Base-by-base conservation (phyloP, 2,797 vertebrate genomes). In the Allobates femoralis region DNA sequence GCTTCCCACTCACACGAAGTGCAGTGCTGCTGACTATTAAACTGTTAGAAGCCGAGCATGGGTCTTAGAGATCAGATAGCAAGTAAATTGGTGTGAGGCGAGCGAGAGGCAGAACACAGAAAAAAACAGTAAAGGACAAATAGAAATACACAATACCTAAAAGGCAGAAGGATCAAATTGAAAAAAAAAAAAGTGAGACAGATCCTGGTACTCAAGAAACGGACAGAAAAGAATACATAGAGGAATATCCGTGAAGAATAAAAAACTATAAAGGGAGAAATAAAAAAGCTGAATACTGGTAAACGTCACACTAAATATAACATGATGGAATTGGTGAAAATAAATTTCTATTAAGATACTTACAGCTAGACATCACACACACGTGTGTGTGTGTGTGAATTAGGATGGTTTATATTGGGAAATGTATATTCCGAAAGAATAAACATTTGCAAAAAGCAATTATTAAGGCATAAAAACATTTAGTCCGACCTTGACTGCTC, bases 21-120 rank as follows among this genome's bases (percentile, higher is more conserved):
- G 62, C 73, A 77, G 50, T 46, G 81, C 67, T 84, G 86, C 66
- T 84, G 86, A 79, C 82, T 87, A 87, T 87, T 87, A 84, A 87
- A 81, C 86, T 67, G 82, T 84, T 87, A 84, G 77, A 64, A 81
- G 67, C 46, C 10, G 56, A 37, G 34, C 23, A 85, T 8, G 8
- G 86, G 77, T 85, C 82, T 87, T 53, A 30, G 67, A 74, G 50
- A 83, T 87, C 81, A 84, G 75, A 87, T 69, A 87, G n/a, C 28
- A 81, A 81, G 77, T 75, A 87, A 87, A 87, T 66, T 84, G 77
- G 76, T 80, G 41, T n/a, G 67, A 71, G 81, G 73, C 23, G 26
- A 67, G 58, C n/a, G 19, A 78, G 76, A 51, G 28, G 58, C 32
- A 78, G 28, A 86, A 81, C 12, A 64, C 76, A 71, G 51, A 30